These are phyloP conservation scores for Cygnus atratus DNA, from an alignment of 2,113 vertebrate species.

Conservation along the genomic window DNA sequence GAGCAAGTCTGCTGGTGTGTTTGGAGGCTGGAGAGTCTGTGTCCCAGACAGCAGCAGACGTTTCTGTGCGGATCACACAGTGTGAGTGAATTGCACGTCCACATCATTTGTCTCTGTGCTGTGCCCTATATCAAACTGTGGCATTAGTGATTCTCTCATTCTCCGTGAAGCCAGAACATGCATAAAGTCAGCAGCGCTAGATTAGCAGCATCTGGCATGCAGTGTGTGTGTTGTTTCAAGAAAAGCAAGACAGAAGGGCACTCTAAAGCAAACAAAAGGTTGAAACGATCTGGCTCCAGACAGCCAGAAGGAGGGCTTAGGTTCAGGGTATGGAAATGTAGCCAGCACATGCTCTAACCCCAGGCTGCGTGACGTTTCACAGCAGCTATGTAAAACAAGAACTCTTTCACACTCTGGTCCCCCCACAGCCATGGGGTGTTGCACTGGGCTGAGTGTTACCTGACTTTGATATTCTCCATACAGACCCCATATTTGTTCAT, in stretches of 20 bases:
- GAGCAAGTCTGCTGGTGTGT: fast-evolving
- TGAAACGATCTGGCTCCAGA: background rate
- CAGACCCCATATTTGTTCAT: conserved; percentile 46
- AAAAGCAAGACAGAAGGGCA: background rate
- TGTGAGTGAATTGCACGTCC: background rate
- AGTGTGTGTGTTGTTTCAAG: background rate
- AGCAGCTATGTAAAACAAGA: background rate
- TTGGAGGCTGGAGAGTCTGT: background rate
- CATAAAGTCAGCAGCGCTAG: background rate
- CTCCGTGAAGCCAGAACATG: background rate
- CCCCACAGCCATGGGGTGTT: background rate
- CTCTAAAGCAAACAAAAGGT: background rate
- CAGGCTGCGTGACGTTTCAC: background rate
- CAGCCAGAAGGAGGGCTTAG: background rate
- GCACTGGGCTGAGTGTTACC: conserved; percentile 20
- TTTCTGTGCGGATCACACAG: background rate
- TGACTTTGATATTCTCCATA: conserved; percentile 62
- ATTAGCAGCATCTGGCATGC: background rate
- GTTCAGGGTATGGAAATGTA: background rate
- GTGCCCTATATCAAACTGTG: background rate
- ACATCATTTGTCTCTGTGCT: background rate
- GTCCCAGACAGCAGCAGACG: background rate
- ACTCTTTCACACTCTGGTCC: background rate
- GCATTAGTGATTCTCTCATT: background rate
- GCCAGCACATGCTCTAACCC: background rate